phyloP scores from a whole-genome alignment of 2,888 invertebrate species.

The Eustalomyia histrio region DNA sequence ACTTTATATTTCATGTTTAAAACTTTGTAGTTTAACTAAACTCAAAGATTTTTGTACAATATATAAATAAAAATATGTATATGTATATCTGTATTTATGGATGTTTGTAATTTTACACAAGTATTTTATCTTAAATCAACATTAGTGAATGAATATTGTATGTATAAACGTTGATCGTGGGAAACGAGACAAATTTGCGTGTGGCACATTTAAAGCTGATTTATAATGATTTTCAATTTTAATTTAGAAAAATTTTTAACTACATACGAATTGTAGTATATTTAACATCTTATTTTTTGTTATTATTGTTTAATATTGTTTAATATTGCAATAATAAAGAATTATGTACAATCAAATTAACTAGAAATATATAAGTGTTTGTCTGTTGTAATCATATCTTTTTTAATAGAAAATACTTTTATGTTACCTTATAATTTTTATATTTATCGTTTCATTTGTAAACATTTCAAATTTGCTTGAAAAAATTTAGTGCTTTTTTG shows the following conservation, averaged over 20 bases:
- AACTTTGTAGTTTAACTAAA: neutral
- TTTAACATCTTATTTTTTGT: slow-evolving; percentile 22
- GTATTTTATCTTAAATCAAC: slow-evolving; percentile 63
- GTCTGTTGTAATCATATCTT: no score
- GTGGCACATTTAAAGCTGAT: slow-evolving; percentile 59
- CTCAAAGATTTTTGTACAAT: no score
- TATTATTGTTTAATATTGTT: neutral
- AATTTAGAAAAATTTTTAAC: neutral
- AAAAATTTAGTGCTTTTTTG: no score
- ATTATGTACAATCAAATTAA: no score
- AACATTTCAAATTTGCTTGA: no score
- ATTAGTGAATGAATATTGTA: slow-evolving; percentile 39
- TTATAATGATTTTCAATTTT: slow-evolving; percentile 33
- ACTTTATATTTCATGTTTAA: slow-evolving; percentile 39
- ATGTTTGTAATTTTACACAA: slow-evolving; percentile 54
- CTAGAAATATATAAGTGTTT: no score
- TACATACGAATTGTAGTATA: slow-evolving; percentile 8
- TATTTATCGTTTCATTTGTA: no score
- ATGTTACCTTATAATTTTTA: no score
- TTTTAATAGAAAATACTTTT: no score
- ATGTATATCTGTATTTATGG: slow-evolving; percentile 20
- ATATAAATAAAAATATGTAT: no score
- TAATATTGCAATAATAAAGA: neutral
- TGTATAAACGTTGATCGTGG: slow-evolving; percentile 62
- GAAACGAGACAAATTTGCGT: slow-evolving; percentile 64